These are phyloP conservation scores for Falco berigora DNA, from an alignment of 2,797 vertebrate genomes.

Conservation along the genomic window DNA sequence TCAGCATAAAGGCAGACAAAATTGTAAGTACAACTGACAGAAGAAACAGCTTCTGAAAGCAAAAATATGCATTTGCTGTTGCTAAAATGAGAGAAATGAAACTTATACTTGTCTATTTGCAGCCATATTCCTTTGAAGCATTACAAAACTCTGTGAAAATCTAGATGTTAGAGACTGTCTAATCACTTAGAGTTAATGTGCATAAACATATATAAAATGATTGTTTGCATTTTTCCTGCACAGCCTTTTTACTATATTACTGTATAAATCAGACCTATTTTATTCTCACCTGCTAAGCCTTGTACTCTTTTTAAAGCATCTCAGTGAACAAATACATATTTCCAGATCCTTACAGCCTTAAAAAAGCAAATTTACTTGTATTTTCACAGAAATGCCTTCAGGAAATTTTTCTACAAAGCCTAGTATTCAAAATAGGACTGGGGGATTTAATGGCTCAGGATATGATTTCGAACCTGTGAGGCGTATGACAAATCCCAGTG, in stretches of 20 bases:
- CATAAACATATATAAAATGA: conserved; percentile 31
- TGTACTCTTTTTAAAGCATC: not conserved
- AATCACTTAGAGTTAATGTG: conserved; percentile 38
- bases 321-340: not conserved
- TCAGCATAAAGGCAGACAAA: conserved; percentile 4
- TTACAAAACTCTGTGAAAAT: not conserved
- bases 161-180: not conserved
- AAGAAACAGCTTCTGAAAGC: not conserved
- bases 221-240: not conserved
- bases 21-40: not conserved
- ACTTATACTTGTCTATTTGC: not conserved
- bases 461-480: not conserved
- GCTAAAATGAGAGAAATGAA: not conserved
- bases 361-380: not conserved
- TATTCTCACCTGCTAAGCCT: conserved; percentile 13
- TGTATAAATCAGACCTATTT: conserved; percentile 37
- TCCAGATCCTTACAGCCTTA: not conserved
- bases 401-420: not conserved
- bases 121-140: conserved; percentile 12
- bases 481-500: not conserved
- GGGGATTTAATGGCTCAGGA: not conserved
- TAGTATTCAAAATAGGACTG: not conserved
- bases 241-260: not conserved
- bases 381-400: not conserved
- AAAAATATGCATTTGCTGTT: not conserved